Evolutionary conservation across 2,113 vertebrate species (phyloP).

Genomic region (Scomber japonicus): DNA sequence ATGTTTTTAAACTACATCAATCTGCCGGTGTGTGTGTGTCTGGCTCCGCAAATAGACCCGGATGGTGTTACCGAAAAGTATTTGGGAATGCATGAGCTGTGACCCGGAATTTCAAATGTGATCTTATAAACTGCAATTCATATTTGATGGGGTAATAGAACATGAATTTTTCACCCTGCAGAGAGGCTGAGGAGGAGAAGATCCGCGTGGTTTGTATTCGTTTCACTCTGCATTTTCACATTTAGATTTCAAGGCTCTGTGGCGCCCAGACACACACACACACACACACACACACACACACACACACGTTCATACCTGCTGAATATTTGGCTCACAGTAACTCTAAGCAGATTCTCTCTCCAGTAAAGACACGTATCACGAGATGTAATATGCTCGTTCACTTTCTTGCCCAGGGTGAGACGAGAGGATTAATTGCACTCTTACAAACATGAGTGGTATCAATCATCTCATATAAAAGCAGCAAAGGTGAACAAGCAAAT

Average conservation of each 20-base stretch:
- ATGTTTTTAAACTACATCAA: slow-evolving; percentile 26
- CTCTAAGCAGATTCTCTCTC: slow-evolving; percentile 19
- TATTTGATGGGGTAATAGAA: slow-evolving; percentile 78
- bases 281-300: slow-evolving; percentile 13
- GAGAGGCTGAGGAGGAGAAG: background rate
- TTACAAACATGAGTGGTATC: too few relatives aligned
- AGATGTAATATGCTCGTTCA: background rate
- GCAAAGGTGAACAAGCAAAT: too few relatives aligned
- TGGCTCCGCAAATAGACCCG: slow-evolving; percentile 30
- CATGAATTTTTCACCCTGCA: slow-evolving; percentile 69
- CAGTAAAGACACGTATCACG: background rate
- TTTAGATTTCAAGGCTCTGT: slow-evolving; percentile 33
- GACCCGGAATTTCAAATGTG: slow-evolving; percentile 70
- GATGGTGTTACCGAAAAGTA: slow-evolving; percentile 13
- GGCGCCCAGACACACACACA: slow-evolving; percentile 8
- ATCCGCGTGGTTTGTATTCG: slow-evolving; percentile 31
- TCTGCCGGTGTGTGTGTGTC: background rate
- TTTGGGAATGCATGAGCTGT: slow-evolving; percentile 61
- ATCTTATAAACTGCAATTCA: slow-evolving; percentile 77
- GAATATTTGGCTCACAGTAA: background rate
- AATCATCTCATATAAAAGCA: too few relatives aligned
- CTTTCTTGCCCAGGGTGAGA: background rate
- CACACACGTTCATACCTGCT: background rate
- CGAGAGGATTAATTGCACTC: background rate
- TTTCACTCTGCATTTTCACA: slow-evolving; percentile 45